These are phyloP conservation scores for Sclerurus mexicanus DNA, from an alignment of 2,113 vertebrate species.

Conservation along the genomic window DNA sequence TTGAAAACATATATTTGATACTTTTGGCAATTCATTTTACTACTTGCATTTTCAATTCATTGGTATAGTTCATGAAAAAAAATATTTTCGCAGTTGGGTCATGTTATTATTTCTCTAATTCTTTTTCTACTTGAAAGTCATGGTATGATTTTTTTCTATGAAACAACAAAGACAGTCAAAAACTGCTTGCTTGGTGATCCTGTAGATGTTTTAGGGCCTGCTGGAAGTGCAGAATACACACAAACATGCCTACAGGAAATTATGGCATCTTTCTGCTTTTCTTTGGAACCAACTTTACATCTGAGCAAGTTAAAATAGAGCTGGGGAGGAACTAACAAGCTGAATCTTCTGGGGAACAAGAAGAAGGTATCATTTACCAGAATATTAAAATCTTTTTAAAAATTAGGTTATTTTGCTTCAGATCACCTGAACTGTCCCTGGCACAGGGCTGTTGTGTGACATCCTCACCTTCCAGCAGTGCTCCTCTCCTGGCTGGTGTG, in stretches of 20 bases:
- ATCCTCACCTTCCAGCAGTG: not conserved
- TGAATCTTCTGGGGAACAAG: not conserved
- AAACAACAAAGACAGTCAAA: slow-evolving; percentile 9
- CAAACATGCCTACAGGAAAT: not conserved
- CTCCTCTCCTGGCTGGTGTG: not conserved
- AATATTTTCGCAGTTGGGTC: slow-evolving; percentile 1
- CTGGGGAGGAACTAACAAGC: not conserved
- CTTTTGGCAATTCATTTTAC: slow-evolving; percentile 57
- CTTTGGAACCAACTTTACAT: not conserved
- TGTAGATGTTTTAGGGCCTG: not conserved
- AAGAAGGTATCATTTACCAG: not conserved
- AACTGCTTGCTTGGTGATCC: not conserved
- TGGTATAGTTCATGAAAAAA: slow-evolving; percentile 53
- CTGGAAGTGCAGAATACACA: not conserved
- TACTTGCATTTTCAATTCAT: slow-evolving; percentile 51
- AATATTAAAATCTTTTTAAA: fast-evolving
- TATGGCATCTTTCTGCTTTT: not conserved
- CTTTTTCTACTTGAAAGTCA: slow-evolving; percentile 11
- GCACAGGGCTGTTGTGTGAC: not conserved
- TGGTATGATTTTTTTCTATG: not conserved
- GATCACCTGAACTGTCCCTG: not conserved
- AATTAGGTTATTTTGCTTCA: not conserved
- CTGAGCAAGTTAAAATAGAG: not conserved
- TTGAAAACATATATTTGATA: slow-evolving; percentile 57
- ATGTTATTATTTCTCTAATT: slow-evolving; percentile 29